Evolutionary conservation across 1,140 invertebrate genomes (phyloP).

Genomic region (Neuroterus valhalla): DNA sequence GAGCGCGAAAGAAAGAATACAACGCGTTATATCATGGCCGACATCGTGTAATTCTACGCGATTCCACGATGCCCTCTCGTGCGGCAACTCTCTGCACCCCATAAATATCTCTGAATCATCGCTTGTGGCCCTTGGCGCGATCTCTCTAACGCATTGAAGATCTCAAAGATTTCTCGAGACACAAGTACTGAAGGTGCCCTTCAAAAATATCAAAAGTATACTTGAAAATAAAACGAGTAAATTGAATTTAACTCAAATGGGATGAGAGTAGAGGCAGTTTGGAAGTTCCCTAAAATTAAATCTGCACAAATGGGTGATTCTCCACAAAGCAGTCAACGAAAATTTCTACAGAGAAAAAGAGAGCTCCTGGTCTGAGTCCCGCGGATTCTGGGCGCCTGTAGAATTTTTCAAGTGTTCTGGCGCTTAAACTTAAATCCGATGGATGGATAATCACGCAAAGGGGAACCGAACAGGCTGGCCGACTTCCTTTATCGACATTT

Average conservation of each 20-base stretch:
- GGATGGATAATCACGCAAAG: slow-evolving; percentile 45
- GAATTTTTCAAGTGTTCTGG: slow-evolving; percentile 3
- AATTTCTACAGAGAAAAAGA: background rate
- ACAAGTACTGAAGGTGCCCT: background rate
- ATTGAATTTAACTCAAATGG: too few relatives aligned
- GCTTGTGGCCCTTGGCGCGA: slow-evolving; percentile 42
- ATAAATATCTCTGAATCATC: slow-evolving; percentile 71
- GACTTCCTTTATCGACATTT: slow-evolving; percentile 75
- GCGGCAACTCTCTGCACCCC: slow-evolving; percentile 58
- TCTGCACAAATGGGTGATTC: too few relatives aligned
- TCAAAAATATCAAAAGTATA: background rate
- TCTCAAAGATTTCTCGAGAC: background rate
- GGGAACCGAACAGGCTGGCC: slow-evolving; percentile 49
- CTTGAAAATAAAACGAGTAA: background rate
- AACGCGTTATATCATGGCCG: slow-evolving; percentile 60
- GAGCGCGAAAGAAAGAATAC: slow-evolving; percentile 37
- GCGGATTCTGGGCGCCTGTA: slow-evolving; percentile 5
- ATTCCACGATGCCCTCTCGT: slow-evolving; percentile 50
- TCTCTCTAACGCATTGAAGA: background rate
- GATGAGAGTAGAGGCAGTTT: too few relatives aligned
- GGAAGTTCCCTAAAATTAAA: too few relatives aligned
- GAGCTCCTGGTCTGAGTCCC: background rate
- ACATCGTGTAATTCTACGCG: slow-evolving; percentile 67
- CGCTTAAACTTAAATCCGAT: slow-evolving; percentile 18
- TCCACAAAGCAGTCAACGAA: too few relatives aligned